Evolutionary conservation across 1,140 invertebrate genomes (phyloP).

Genomic region (Ectropis grisescens): DNA sequence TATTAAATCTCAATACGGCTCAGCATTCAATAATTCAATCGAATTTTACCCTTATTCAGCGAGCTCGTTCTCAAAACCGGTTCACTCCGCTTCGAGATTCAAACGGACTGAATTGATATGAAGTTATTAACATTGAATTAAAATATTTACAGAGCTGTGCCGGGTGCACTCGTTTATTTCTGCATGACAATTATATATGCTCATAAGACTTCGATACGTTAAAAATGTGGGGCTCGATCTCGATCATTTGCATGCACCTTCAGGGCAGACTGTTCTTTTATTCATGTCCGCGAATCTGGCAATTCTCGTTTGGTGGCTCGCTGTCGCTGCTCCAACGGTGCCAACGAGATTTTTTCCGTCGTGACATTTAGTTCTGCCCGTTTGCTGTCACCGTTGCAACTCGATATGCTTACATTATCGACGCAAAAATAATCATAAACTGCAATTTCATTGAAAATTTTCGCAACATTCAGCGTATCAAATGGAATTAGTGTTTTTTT

Average conservation of each 20-base stretch:
- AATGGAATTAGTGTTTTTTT: slow-evolving; percentile 10
- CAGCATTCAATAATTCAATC: slow-evolving; percentile 21
- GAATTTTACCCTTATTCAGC: slow-evolving; percentile 14
- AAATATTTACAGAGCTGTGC: slow-evolving; percentile 27
- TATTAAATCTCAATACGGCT: too few species aligned
- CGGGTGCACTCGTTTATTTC: slow-evolving; percentile 28
- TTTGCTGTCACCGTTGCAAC: slow-evolving; percentile 9
- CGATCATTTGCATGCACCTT: slow-evolving; percentile 26
- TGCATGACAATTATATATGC: slow-evolving; percentile 40
- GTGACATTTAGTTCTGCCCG: slow-evolving; percentile 14
- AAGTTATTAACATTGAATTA: slow-evolving; percentile 40
- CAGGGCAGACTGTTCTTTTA: slow-evolving; percentile 36
- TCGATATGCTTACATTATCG: slow-evolving; percentile 8
- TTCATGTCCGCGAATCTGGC: slow-evolving; percentile 41
- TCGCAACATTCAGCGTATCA: slow-evolving; percentile 3
- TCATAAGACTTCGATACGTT: slow-evolving; percentile 10
- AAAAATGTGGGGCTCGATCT: slow-evolving; percentile 18
- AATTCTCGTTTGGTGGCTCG: slow-evolving; percentile 36
- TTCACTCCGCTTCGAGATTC: slow-evolving; percentile 9
- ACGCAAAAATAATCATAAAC: slow-evolving; percentile 7
- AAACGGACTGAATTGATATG: slow-evolving; percentile 14
- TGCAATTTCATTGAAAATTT: slow-evolving; percentile 1
- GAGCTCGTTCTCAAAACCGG: slow-evolving; percentile 17
- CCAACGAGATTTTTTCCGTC: slow-evolving; percentile 18
- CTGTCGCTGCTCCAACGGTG: slow-evolving; percentile 14